Evolutionary conservation across 2,113 vertebrate species (phyloP), one percentile per base, ranked within the genome.

Genomic region (Pontoporia blainvillei): DNA sequence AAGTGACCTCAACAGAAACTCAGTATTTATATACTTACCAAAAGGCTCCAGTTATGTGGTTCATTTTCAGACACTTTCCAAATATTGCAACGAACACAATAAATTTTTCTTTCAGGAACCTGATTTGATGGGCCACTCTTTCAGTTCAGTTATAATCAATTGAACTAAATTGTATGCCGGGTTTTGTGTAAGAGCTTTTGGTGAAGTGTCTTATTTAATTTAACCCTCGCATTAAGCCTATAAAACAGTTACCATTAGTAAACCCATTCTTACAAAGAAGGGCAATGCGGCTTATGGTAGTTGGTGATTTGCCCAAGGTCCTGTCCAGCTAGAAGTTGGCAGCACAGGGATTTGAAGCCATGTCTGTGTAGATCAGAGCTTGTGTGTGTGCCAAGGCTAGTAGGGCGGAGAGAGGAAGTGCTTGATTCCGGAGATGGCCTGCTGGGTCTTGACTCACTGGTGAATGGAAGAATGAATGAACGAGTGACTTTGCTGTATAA

Each of bases 41-140:
- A 91, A 69, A 54, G 39, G 13, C 36, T 72, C 4, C 92, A 76
- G 96, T 97, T 97, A 72, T 86, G n/a, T 96, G 73, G 71, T 96
- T 98, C 96, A 95, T 97, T 96, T 97, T 97, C 67, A 88, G 96
- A 84, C 57, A 94, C 1, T 49, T 98, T 98, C 90, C 93, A 98
- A 96, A 98, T 94, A 97, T 97, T 96, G 59, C 78, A 97, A 96
- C 98, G 98, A 81, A 94, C 95, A 96, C 83, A 98, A 93, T 95
- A 91, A 86, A 92, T 90, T 87, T 89, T 76, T 78, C 69, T 54
- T 95, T 73, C 8, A 93, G 73, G 41, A 90, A 27, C 39, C 72
- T 62, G 21, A 6, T 95, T 97, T 98, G 73, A 41, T 94, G 41
- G 84, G 20, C 57, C 39, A 90, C 6, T 25, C 62, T 31, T 14